Evolutionary conservation across 2,113 vertebrate genomes (phyloP).

Genomic region (Shinisaurus crocodilurus): DNA sequence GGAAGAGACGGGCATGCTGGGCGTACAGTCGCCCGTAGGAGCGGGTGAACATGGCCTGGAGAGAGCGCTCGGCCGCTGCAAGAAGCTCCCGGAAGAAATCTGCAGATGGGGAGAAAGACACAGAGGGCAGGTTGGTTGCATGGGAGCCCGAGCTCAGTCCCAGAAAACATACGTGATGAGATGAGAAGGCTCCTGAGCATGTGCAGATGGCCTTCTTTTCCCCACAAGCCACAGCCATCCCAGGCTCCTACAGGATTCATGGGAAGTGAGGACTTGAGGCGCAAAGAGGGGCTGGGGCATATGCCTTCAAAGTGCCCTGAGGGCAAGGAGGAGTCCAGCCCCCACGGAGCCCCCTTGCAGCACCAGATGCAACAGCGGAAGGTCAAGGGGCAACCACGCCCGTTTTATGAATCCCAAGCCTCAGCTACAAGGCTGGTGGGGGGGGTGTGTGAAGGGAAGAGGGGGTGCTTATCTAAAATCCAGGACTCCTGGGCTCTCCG

Average conservation of each 20-base stretch:
- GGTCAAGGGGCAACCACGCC: too few relatives aligned
- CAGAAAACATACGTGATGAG: neutral
- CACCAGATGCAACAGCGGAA: neutral
- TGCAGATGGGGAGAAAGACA: slow-evolving; percentile 51
- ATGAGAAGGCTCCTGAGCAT: neutral
- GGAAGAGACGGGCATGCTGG: slow-evolving; percentile 81
- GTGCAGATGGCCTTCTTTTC: neutral
- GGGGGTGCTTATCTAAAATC: neutral
- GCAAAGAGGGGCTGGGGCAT: too few relatives aligned
- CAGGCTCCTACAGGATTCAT: neutral
- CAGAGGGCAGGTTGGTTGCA: neutral
- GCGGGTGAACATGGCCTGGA: slow-evolving; percentile 89
- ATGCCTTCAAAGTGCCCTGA: too few relatives aligned
- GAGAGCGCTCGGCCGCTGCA: slow-evolving; percentile 84
- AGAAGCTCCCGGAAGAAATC: slow-evolving; percentile 90
- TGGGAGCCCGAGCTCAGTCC: neutral
- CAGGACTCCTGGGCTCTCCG: neutral
- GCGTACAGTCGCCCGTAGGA: slow-evolving; percentile 88
- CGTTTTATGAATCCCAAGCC: too few relatives aligned
- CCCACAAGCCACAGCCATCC: too few relatives aligned
- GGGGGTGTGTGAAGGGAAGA: neutral
- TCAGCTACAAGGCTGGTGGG: too few relatives aligned
- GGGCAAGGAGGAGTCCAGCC: neutral
- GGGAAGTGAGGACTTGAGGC: too few relatives aligned
- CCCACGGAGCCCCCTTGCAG: neutral